These are phyloP conservation scores for Ambastaia sidthimunki DNA, from an alignment of 2,797 vertebrate genomes.

Conservation along the genomic window DNA sequence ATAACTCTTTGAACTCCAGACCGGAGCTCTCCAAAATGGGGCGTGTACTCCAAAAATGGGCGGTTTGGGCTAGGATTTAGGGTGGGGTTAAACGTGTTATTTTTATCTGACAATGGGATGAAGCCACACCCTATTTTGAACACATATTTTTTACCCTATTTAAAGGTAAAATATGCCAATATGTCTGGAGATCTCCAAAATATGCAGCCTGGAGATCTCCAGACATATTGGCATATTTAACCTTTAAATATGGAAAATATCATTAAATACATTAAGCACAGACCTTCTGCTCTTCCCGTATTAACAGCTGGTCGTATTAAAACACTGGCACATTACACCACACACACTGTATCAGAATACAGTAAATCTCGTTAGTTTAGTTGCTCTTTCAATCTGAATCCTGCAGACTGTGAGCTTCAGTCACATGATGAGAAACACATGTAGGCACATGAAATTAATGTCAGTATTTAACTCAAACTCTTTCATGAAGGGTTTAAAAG, in stretches of 20 bases:
- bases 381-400: not conserved
- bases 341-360: not conserved
- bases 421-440: constrained; percentile 39
- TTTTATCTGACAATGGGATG: no score
- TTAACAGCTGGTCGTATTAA: not conserved
- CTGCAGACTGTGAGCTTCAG: not conserved
- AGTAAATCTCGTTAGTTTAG: not conserved
- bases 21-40: no score
- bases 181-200: no score
- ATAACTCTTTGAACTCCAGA: not conserved
- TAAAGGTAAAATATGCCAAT: no score
- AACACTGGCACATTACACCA: not conserved
- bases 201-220: no score
- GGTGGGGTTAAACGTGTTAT: no score
- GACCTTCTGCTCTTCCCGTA: not conserved
- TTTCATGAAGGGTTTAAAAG: not conserved
- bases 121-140: no score
- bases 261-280: not conserved
- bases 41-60: no score
- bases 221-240: no score
- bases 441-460: constrained; percentile 20
- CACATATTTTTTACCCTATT: not conserved
- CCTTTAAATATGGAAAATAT: not conserved
- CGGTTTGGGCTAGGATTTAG: no score
- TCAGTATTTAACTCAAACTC: not conserved